These are phyloP conservation scores for Theodoxus fluviatilis DNA, from an alignment of 2,888 invertebrate species.

Conservation along the genomic window DNA sequence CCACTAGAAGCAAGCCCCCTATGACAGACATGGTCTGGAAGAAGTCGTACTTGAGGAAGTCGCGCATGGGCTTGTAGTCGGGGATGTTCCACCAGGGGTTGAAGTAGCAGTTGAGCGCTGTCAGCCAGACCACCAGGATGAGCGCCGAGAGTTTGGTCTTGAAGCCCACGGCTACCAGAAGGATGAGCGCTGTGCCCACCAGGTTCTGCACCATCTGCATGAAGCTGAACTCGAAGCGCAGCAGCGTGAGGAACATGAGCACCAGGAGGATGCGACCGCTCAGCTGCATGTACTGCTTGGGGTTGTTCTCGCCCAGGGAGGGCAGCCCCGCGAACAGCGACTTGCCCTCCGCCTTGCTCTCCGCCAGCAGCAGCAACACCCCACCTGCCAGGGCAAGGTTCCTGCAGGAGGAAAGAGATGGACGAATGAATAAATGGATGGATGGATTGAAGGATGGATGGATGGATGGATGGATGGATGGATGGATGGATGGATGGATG, in stretches of 20 bases:
- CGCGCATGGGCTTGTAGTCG: conserved; percentile 91
- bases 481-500: too few species aligned
- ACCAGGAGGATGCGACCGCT: conserved; percentile 94
- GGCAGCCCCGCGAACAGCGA: conserved; percentile 90
- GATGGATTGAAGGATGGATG: too few species aligned
- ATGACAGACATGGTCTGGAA: conserved; percentile 97
- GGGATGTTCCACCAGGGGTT: conserved; percentile 99
- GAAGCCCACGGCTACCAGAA: conserved; percentile 94
- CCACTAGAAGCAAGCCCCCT: conserved; percentile 97
- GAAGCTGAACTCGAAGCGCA: conserved; percentile 90
- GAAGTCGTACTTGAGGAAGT: conserved; percentile 99
- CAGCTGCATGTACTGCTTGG: conserved; percentile 94
- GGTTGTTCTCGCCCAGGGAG: conserved; percentile 76
- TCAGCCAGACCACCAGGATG: conserved; percentile 86
- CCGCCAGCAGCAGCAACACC: conserved; percentile 93
- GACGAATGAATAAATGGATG: too few species aligned
- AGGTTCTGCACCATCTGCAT: conserved; percentile 87
- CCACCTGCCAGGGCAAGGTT: conserved; percentile 97
- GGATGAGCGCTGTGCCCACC: conserved; percentile 90
- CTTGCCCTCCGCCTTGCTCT: conserved; percentile 89
- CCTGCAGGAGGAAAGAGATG: conserved; percentile 65
- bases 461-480: too few species aligned
- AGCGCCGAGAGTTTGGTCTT: conserved; percentile 98
- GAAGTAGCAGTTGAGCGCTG: conserved; percentile 91
- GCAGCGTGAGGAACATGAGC: conserved; percentile 97